Evolutionary conservation across 2,113 vertebrate species (phyloP).

Genomic region (Ptilonorhynchus violaceus): DNA sequence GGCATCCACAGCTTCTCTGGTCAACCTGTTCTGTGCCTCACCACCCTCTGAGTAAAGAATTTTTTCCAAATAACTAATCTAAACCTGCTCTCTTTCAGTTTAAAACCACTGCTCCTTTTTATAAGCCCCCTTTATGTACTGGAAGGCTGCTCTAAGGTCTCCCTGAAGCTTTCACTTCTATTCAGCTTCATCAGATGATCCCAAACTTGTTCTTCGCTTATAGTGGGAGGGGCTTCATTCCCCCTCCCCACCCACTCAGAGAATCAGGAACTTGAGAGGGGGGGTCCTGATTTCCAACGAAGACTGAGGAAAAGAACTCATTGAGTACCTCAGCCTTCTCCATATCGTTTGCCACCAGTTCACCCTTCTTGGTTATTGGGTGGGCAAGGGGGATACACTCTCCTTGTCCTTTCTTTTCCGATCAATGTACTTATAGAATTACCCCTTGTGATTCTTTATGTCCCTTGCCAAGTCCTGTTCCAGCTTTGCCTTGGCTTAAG

Average conservation of each 20-base stretch:
- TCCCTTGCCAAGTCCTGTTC: not conserved
- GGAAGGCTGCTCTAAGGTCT: not conserved
- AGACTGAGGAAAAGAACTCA: not conserved
- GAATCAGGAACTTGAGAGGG: not conserved
- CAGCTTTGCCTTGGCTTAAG: not conserved
- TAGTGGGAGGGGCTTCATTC: not conserved
- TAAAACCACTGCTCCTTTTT: not conserved
- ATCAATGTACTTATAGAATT: not conserved
- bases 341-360: accelerated
- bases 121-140: not conserved
- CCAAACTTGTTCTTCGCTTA: not conserved
- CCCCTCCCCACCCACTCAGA: not conserved
- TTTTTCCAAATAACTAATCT: not conserved
- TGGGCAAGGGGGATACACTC: too few species aligned
- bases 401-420: not conserved
- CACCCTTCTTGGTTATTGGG: accelerated
- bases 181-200: not conserved
- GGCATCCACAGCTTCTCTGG: not conserved
- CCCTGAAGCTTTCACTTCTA: not conserved
- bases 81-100: not conserved
- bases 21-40: not conserved
- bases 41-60: not conserved
- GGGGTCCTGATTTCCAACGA: not conserved
- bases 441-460: not conserved
- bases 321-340: not conserved